phyloP scores from a whole-genome alignment of 1,140 invertebrate species.

The Orchesella cincta region DNA sequence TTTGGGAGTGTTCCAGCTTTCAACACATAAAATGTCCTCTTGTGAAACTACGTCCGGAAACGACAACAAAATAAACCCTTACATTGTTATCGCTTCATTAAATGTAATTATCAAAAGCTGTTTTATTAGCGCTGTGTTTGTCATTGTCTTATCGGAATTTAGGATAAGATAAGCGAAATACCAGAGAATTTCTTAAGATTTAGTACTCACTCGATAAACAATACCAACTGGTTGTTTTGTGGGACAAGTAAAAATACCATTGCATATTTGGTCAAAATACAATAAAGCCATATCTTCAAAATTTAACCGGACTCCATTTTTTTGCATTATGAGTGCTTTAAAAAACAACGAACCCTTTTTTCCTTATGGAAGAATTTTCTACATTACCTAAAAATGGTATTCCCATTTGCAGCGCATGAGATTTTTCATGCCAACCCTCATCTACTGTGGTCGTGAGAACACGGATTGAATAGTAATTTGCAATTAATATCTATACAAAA shows the following conservation, averaged over 20 bases:
- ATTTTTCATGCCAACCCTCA: neutral
- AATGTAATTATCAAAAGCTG: neutral
- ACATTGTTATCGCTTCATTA: neutral
- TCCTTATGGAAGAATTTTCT: too few species aligned
- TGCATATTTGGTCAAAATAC: neutral
- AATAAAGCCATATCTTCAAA: too few species aligned
- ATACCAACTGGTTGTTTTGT: neutral
- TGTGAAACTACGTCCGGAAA: constrained; percentile 22
- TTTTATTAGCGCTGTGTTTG: too few species aligned
- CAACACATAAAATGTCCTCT: constrained; percentile 11
- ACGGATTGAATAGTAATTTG: constrained; percentile 10
- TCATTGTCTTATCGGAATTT: neutral
- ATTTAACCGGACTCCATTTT: too few species aligned
- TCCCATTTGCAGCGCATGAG: constrained; percentile 8
- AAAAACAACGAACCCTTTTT: too few species aligned
- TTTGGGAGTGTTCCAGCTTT: neutral
- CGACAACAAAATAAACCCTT: constrained; percentile 19
- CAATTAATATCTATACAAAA: neutral
- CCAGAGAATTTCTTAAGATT: too few species aligned
- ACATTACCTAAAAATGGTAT: constrained; percentile 19
- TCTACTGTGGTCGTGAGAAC: neutral
- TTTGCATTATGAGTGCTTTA: neutral
- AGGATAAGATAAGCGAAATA: too few species aligned
- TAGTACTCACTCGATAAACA: too few species aligned
- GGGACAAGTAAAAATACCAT: neutral